Evolutionary conservation across 2,113 vertebrate species (phyloP), one percentile per base, ranked within the genome.

Genomic region (Cygnus buccinator): DNA sequence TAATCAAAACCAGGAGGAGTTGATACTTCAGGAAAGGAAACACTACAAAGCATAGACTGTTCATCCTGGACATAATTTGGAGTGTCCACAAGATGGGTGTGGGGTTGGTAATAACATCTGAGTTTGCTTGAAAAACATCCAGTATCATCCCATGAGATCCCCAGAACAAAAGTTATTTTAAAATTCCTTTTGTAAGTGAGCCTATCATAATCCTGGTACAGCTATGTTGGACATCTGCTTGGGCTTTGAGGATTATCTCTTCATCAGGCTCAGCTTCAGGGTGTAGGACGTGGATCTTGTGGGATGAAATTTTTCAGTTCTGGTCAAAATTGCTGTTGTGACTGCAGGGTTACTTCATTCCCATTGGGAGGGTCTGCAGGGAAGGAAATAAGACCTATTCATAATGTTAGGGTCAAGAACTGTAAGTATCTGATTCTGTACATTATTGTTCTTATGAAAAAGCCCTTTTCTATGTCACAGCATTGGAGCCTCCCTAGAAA

Each of bases 1-100:
- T 79, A 87, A 94, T 95, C 33, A 90, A 88, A 96, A 85, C 35
- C 75, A 83, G 63, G 44, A 92, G 33, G 17, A 31, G 58, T 83
- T 93, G 35, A 52, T 83, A n/a, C 28, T 93, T 87, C 39, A 66
- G 62, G 48, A 91, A 52, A 87, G 35, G 35, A 91, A 94, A 61
- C 21, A 29, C 29, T 70, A 66, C 62, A 83, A 80, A 93, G 54
- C 81, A 44, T 25, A 44, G 9, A 57, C 28, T 67, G 28, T 86
- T 97, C 81, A 39, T 81, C 70, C 61, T 57, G 92, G 39, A 75
- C 58, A 72, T 75, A 8, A 48, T 68, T 79, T 91, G 13, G 33
- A 73, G 23, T 0, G 0, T 73, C 26, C 44, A 54, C 68, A 54
- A 70, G 79, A 62, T 80, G 71, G 35, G 44, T 76, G 74, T 93